Evolutionary conservation across 1,140 invertebrate species (phyloP).

Genomic region (Brachionus calyciflorus): DNA sequence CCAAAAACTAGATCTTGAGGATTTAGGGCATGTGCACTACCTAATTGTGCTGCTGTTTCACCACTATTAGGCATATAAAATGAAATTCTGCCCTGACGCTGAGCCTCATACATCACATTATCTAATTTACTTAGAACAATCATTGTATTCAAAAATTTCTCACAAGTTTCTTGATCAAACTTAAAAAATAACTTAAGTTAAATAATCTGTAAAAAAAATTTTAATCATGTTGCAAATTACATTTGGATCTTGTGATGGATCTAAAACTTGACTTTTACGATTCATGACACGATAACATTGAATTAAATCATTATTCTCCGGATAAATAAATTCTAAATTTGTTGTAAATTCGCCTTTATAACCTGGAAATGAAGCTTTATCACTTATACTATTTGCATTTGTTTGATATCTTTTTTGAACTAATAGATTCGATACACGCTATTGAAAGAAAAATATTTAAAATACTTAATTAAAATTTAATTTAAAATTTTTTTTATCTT

Average conservation of each 20-base stretch:
- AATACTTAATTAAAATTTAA: too few relatives aligned
- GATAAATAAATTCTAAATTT: conserved; percentile 43
- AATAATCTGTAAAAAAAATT: neutral
- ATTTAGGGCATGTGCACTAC: conserved; percentile 85
- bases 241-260: conserved; percentile 25
- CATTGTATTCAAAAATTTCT: conserved; percentile 68
- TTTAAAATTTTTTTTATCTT: too few relatives aligned
- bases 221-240: neutral
- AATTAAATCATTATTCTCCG: conserved; percentile 22
- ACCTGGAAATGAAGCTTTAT: conserved; percentile 20
- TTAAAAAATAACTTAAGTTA: neutral
- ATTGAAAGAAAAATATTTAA: too few relatives aligned
- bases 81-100: conserved; percentile 94
- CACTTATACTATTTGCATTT: conserved; percentile 29
- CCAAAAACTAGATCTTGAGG: conserved; percentile 66
- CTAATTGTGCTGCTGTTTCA: conserved; percentile 89
- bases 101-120: conserved; percentile 92
- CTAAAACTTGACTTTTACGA: conserved; percentile 12
- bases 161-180: conserved; percentile 37
- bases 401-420: neutral
- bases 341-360: conserved; percentile 16
- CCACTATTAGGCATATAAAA: conserved; percentile 99
- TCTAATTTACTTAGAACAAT: conserved; percentile 85
- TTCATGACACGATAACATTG: conserved; percentile 45
- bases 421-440: too few relatives aligned